phyloP scores from a whole-genome alignment of 2,888 invertebrate genomes.

The Drosophila fungiperda region DNA sequence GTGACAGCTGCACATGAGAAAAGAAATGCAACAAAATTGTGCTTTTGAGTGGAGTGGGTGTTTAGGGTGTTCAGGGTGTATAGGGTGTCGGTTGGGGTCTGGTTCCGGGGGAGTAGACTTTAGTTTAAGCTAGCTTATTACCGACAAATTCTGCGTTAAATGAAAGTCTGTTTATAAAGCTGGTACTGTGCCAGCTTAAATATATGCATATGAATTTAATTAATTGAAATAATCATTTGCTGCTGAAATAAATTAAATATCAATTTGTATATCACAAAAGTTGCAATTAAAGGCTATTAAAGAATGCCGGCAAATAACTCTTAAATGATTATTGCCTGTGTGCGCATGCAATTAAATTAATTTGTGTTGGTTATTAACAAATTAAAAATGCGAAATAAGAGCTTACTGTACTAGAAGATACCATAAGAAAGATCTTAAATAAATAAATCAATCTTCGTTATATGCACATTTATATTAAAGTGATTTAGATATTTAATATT shows the following conservation, averaged over 20 bases:
- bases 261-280: background rate
- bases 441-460: background rate
- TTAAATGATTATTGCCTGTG: background rate
- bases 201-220: slow-evolving; percentile 1
- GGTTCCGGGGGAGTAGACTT: slow-evolving; percentile 19
- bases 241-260: slow-evolving; percentile 3
- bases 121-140: slow-evolving; percentile 67
- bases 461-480: background rate
- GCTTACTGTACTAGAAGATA: background rate
- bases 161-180: slow-evolving; percentile 52
- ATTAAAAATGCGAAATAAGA: background rate
- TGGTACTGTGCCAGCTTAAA: slow-evolving; percentile 12
- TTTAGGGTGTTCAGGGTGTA: too few relatives aligned
- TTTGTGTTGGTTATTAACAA: background rate
- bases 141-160: slow-evolving; percentile 54
- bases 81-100: background rate
- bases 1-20: slow-evolving; percentile 72
- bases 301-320: slow-evolving; percentile 2
- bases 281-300: slow-evolving; percentile 15
- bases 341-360: slow-evolving; percentile 9
- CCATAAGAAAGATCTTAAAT: background rate
- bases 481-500: background rate
- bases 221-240: slow-evolving; percentile 3
- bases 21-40: slow-evolving; percentile 35
- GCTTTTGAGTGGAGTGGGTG: background rate